These are phyloP conservation scores for Dasyornis broadbenti DNA, from an alignment of 2,113 vertebrate genomes.

Conservation along the genomic window DNA sequence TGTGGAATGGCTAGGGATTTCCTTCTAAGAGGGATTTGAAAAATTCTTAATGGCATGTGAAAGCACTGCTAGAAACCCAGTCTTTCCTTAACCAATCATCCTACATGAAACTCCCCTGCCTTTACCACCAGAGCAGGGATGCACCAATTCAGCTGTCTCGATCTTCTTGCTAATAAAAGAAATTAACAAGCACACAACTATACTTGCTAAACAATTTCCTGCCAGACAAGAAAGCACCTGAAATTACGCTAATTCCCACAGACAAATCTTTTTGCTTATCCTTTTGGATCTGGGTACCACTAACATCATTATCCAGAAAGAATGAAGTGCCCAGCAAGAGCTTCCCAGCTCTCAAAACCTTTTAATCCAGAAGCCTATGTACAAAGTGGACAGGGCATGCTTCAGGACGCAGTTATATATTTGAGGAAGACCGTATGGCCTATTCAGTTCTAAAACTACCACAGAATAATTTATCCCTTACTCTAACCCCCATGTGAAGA, in stretches of 20 bases:
- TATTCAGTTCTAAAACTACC: background rate
- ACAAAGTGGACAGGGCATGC: background rate
- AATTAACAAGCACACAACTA: background rate
- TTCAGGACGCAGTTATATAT: background rate
- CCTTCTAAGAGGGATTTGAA: background rate
- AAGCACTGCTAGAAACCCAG: background rate
- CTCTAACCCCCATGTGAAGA: background rate
- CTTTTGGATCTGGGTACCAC: background rate
- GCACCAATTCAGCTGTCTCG: background rate
- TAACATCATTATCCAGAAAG: background rate
- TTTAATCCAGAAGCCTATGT: background rate
- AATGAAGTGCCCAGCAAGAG: background rate
- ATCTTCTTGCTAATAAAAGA: background rate
- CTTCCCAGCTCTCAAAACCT: background rate
- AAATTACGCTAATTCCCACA: background rate
- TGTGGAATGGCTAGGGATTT: background rate
- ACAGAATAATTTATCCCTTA: conserved; percentile 19
- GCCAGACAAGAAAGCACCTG: background rate
- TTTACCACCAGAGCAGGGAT: background rate
- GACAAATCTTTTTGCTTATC: background rate
- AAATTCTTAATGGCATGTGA: background rate
- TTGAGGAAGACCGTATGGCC: background rate
- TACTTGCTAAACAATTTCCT: background rate
- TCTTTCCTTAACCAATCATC: background rate
- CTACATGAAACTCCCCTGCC: background rate